A percentile compares a stretch with the other conserved stretches of the same genome.
Conservation (phyloP, 2,888 invertebrate species). For the Notodonta ziczac region DNA sequence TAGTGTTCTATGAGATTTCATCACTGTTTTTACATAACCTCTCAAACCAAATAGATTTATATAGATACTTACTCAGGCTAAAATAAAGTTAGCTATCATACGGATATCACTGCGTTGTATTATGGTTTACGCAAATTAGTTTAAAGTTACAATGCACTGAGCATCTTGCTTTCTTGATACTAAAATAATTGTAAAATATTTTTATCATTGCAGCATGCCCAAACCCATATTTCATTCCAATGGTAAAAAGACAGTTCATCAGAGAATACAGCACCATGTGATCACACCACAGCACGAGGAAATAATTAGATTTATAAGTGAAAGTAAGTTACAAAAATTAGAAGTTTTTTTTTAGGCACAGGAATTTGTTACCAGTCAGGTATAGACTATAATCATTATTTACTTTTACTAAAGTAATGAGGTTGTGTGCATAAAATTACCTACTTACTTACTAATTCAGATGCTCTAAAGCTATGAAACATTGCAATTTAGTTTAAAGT, state of each 20-base stretch:
- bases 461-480: too few species aligned
- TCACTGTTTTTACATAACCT: slow-evolving; percentile 82
- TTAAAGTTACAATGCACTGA: not conserved
- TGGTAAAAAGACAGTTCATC: slow-evolving; percentile 86
- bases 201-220: slow-evolving; percentile 86
- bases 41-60: slow-evolving; percentile 35
- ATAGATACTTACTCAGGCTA: slow-evolving; percentile 8
- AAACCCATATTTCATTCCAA: slow-evolving; percentile 92
- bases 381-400: too few species aligned
- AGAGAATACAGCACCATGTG: slow-evolving; percentile 84
- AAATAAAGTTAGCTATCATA: slow-evolving; percentile 12
- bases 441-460: too few species aligned
- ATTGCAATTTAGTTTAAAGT: too few species aligned
- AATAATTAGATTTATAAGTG: slow-evolving; percentile 93
- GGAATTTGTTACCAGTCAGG: too few species aligned
- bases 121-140: not conserved
- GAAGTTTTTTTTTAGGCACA: not conserved
- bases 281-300: slow-evolving; percentile 93
- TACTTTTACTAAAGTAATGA: too few species aligned
- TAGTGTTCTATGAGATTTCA: slow-evolving; percentile 59
- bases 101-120: not conserved
- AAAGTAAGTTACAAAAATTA: slow-evolving; percentile 87
- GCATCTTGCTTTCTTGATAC: not conserved
- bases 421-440: too few species aligned
- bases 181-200: slow-evolving; percentile 5